A percentile compares a stretch with the other conserved stretches of the same genome.
Conservation (phyloP, 1,140 invertebrate genomes). For the Homarus americanus region DNA sequence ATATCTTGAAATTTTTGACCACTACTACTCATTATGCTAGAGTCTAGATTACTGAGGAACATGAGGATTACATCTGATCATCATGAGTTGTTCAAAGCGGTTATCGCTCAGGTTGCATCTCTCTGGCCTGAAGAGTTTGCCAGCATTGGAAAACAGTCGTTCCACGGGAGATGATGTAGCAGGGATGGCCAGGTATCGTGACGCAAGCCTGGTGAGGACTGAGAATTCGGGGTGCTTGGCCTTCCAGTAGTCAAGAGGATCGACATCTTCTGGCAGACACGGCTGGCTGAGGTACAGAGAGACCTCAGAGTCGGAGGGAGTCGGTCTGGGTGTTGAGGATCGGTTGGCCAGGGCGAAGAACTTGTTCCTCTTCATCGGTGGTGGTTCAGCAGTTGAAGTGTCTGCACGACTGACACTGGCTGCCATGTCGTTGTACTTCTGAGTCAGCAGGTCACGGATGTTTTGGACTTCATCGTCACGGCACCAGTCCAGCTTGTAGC, state of each 20-base stretch:
- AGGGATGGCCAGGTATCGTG: slow-evolving; percentile 38
- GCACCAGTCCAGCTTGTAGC: slow-evolving; percentile 10
- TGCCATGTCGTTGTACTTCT: slow-evolving; percentile 4
- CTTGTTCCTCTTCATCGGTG: too few relatives aligned
- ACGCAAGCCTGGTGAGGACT: slow-evolving; percentile 18
- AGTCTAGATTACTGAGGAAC: too few relatives aligned
- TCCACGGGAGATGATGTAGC: slow-evolving; percentile 34
- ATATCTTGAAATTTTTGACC: too few relatives aligned
- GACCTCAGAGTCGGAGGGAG: slow-evolving; percentile 31
- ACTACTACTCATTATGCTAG: too few relatives aligned
- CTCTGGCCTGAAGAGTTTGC: slow-evolving; percentile 33
- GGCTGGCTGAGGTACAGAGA: slow-evolving; percentile 40
- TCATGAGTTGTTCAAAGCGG: too few relatives aligned
- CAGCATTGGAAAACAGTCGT: slow-evolving; percentile 28
- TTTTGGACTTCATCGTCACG: slow-evolving; percentile 3
- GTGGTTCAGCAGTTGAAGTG: slow-evolving; percentile 34
- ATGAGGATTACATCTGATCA: too few relatives aligned
- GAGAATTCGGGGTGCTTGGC: slow-evolving; percentile 38
- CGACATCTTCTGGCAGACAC: slow-evolving; percentile 15
- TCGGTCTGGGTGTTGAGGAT: too few relatives aligned
- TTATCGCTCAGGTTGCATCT: too few relatives aligned
- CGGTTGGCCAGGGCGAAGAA: too few relatives aligned
- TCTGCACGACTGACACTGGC: background rate
- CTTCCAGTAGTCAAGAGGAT: slow-evolving; percentile 44
- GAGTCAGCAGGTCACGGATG: background rate